Evolutionary conservation across 2,888 invertebrate species (phyloP).

Genomic region (Drosophila incognita): DNA sequence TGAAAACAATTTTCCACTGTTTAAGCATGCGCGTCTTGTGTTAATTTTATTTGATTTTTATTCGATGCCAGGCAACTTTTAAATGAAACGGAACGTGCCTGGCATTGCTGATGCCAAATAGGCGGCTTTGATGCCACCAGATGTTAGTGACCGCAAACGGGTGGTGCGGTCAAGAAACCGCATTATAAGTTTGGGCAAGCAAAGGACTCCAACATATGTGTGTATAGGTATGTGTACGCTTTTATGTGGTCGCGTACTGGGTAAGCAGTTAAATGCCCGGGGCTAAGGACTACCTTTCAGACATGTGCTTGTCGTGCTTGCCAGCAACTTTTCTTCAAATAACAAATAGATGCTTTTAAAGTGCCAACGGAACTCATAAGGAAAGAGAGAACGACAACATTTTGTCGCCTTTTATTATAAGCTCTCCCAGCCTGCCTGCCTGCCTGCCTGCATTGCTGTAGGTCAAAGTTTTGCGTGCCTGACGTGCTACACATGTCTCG

Average conservation of each 20-base stretch:
- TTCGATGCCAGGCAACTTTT: slow-evolving; percentile 58
- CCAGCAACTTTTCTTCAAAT: slow-evolving; percentile 36
- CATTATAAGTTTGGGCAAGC: slow-evolving; percentile 48
- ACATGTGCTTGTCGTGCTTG: slow-evolving; percentile 1
- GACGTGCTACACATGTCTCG: slow-evolving; percentile 38
- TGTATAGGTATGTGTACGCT: slow-evolving; percentile 9
- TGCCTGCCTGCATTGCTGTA: slow-evolving; percentile 17
- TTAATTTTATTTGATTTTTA: slow-evolving; percentile 75
- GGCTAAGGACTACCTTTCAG: slow-evolving; percentile 36
- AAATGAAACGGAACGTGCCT: slow-evolving; percentile 70
- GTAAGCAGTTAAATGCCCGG: slow-evolving; percentile 33
- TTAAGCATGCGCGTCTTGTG: slow-evolving; percentile 51
- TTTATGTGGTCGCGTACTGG: slow-evolving; percentile 52
- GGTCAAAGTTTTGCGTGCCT: slow-evolving; percentile 52
- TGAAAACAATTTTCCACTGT: slow-evolving; percentile 65
- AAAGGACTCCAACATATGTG: slow-evolving; percentile 12
- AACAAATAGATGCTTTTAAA: slow-evolving; percentile 64
- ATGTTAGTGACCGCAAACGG: slow-evolving; percentile 37
- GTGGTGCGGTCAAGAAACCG: slow-evolving; percentile 38
- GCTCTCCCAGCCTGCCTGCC: not conserved
- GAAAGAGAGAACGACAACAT: slow-evolving; percentile 52
- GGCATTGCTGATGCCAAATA: slow-evolving; percentile 41
- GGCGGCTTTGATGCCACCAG: not conserved
- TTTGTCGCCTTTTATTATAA: slow-evolving; percentile 67
- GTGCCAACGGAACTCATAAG: slow-evolving; percentile 55